Evolutionary conservation across 2,888 invertebrate species (phyloP), one percentile per base, ranked within the genome.

Genomic region (Chymomyza amoena): DNA sequence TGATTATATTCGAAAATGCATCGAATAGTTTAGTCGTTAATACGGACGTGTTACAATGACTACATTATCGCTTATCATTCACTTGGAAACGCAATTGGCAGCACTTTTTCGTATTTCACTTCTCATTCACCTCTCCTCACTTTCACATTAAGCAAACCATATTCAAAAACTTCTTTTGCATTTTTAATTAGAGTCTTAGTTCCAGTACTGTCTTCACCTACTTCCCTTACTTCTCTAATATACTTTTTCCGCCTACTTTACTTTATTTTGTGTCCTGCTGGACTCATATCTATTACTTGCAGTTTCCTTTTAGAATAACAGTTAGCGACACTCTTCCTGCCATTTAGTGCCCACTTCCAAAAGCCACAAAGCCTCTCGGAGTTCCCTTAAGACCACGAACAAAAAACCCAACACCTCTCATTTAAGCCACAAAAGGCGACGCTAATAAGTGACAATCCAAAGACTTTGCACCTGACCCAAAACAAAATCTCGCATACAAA

Each of bases 361-460:
- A 45, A 45, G 39, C 39, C 39, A 45, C 39, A 45, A 45, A 45
- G 39, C 39, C 3, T 45, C 39, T 45, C 39, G 4, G 39, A 15
- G 0, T 13, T 13, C 9, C n/a, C n/a, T n/a, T 45, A 13, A 1
- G 39, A 45, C 7, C 36, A 9, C 6, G 7, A 36, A 36, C 39
- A 45, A 32, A 32, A 32, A 9, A 10, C 13, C 13, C 39, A 45
- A 13, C 13, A 45, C 39, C 39, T 45, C 39, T 45, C 39, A 45
- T 7, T 13, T 45, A 45, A 45, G 39, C 54, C 36, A 9, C 32
- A 45, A 65, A 52, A 61, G 28, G 16, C 61, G 63, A 61, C 65
- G 60, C 68, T 81, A 79, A 81, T 78, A 72, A 76, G 76, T 50
- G 64, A 51, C 70, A 73, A 79, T 84, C 73, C 54, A 18, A n/a